Evolutionary conservation across 2,888 invertebrate species (phyloP).

Genomic region (Neocrepidodera transversa): DNA sequence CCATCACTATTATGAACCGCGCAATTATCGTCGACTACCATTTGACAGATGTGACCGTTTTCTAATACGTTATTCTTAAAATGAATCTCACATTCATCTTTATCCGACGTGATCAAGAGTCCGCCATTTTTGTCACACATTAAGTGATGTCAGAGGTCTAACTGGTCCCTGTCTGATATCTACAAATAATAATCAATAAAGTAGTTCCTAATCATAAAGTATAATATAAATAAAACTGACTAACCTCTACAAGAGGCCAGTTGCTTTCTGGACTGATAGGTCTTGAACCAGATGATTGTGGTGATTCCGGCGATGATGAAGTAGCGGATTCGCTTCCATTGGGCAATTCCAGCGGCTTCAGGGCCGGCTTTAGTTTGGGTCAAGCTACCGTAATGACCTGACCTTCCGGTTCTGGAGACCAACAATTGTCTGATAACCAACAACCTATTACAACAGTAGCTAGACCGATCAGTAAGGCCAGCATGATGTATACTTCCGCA

Average conservation of each 20-base stretch:
- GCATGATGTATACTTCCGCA: slow-evolving; percentile 77
- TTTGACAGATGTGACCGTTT: slow-evolving; percentile 50
- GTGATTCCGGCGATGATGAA: slow-evolving; percentile 36
- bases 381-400: slow-evolving; percentile 72
- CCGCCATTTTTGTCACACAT: slow-evolving; percentile 49
- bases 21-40: slow-evolving; percentile 45
- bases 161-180: slow-evolving; percentile 49
- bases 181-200: no score
- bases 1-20: slow-evolving; percentile 43
- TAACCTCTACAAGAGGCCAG: slow-evolving; percentile 57
- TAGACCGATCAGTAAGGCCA: slow-evolving; percentile 75
- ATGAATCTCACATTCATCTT: slow-evolving; percentile 40
- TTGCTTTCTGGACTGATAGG: slow-evolving; percentile 56
- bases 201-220: neutral
- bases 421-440: slow-evolving; percentile 80
- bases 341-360: slow-evolving; percentile 45
- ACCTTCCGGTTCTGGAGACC: slow-evolving; percentile 76
- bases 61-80: slow-evolving; percentile 44
- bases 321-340: slow-evolving; percentile 53
- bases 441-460: slow-evolving; percentile 78
- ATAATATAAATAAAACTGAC: neutral
- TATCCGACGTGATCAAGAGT: slow-evolving; percentile 15
- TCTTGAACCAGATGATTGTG: slow-evolving; percentile 43
- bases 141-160: slow-evolving; percentile 54
- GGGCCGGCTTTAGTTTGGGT: slow-evolving; percentile 71